Evolutionary conservation across 2,797 vertebrate species (phyloP).

Genomic region (Schizothorax lantsangensis): DNA sequence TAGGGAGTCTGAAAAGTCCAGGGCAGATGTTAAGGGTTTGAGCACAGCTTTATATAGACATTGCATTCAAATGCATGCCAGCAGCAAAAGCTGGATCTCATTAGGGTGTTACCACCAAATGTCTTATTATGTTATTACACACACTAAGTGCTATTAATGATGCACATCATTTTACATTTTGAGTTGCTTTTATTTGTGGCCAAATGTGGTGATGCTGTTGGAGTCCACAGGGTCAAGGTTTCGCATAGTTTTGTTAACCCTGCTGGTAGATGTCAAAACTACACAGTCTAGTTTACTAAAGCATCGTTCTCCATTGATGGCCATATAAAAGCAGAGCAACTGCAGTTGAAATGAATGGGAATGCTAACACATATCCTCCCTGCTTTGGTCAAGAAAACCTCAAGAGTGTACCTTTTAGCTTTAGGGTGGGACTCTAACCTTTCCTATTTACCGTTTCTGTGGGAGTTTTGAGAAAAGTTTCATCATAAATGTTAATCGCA

Average conservation of each 20-base stretch:
- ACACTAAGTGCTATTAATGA: constrained; percentile 36
- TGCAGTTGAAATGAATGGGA: not conserved
- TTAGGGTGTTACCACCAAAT: constrained; percentile 39
- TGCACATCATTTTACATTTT: constrained; percentile 27
- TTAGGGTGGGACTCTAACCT: not conserved
- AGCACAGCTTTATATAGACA: constrained; percentile 15
- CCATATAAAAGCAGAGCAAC: not conserved
- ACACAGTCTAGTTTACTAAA: not conserved
- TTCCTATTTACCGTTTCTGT: not conserved
- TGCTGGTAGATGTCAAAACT: not conserved
- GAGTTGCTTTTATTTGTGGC: constrained; percentile 24
- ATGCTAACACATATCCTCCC: not conserved
- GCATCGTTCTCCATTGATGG: not conserved
- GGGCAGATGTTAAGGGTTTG: constrained; percentile 33
- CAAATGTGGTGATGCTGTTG: constrained; percentile 24
- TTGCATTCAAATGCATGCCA: constrained; percentile 13
- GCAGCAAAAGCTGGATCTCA: constrained; percentile 36
- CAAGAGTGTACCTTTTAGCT: not conserved
- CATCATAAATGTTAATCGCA: not conserved
- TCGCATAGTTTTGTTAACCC: not conserved
- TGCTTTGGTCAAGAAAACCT: not conserved
- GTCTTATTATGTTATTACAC: constrained; percentile 39
- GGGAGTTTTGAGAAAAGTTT: not conserved
- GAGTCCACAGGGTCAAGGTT: not conserved
- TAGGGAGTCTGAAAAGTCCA: constrained; percentile 6